A percentile compares a stretch with the other conserved stretches of the same genome.
phyloP scores from a whole-genome alignment of 2,797 vertebrate genomes.

The Otus scops region DNA sequence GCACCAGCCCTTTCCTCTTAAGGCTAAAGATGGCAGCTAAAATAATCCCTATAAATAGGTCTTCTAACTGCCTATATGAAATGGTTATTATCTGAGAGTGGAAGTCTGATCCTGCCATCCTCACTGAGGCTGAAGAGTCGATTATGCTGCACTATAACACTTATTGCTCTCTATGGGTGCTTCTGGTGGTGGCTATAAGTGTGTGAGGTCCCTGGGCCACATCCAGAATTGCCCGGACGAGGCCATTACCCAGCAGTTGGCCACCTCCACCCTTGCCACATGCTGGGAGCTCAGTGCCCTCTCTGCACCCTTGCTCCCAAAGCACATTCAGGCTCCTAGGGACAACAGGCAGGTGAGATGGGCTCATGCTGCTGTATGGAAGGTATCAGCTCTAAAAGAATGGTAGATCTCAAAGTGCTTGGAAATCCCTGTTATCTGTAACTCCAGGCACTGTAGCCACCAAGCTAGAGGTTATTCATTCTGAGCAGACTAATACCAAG shows the following conservation, averaged over 20 bases:
- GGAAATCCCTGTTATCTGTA: not conserved
- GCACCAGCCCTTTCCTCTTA: not conserved
- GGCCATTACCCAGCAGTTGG: not conserved
- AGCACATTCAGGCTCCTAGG: not conserved
- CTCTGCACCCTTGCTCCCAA: not conserved
- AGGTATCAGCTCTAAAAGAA: not conserved
- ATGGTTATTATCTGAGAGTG: conserved; percentile 19
- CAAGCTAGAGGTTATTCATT: not conserved
- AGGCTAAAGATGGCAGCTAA: conserved; percentile 19
- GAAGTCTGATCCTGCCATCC: not conserved
- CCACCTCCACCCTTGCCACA: rapidly evolving
- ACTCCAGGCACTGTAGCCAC: not conserved
- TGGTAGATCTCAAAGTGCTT: not conserved
- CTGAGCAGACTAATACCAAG: not conserved
- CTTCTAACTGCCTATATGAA: not conserved
- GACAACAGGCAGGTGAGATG: not conserved
- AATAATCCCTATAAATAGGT: conserved; percentile 40
- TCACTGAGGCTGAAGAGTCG: not conserved
- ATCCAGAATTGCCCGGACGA: not conserved
- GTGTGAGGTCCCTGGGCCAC: not conserved
- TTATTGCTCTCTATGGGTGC: not conserved
- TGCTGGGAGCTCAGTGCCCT: not conserved
- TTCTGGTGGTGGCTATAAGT: not conserved
- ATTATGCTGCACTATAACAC: conserved; percentile 29
- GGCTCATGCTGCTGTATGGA: not conserved